Evolutionary conservation across 2,113 vertebrate genomes (phyloP), one percentile per base, ranked within the genome.

Genomic region (Dolichallabes microphthalmus): DNA sequence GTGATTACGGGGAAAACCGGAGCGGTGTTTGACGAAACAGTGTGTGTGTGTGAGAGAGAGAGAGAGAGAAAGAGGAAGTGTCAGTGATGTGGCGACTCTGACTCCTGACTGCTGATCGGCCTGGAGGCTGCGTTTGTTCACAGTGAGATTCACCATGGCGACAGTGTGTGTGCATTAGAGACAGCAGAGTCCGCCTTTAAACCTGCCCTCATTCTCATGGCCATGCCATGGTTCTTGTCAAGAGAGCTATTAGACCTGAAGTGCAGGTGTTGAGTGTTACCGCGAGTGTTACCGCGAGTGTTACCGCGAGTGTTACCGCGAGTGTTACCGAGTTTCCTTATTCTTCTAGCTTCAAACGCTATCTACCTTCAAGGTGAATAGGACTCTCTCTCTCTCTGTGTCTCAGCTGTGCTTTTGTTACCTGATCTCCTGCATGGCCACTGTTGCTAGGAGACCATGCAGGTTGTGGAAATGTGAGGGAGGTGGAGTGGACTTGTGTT

Each of bases 371-470:
- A 71, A 71, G 35, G 35, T 73, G 81, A 35, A 35, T 69, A 69
- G 17, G 30, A 5, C 30, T 69, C 78, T 85, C 68, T 78, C 25
- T 52, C 30, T 69, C 78, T 85, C 68, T 78, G 27, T 52, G 73
- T 52, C 58, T 63, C 39, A 60, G 79, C 80, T 73, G 57, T 85
- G 84, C 64, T 79, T 69, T 85, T 69, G 91, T 92, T 93, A 93
- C 92, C 92, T 93, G 93, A 94, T 93, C 93, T 87, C 35, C 82
- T 86, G 68, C 88, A 68, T 89, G 86, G 87, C 87, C 81, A 90
- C 75, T 73, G 94, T 94, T 94, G 94, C 94, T 91, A 93, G 88
- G 94, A 92, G 92, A 94, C 94, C 80, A 86, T 35, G 3, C 63
- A 83, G 30, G 63, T 85, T 87, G 64, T 82, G 68, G 89, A 76